phyloP scores from a whole-genome alignment of 2,113 vertebrate genomes.

The Caretta caretta region DNA sequence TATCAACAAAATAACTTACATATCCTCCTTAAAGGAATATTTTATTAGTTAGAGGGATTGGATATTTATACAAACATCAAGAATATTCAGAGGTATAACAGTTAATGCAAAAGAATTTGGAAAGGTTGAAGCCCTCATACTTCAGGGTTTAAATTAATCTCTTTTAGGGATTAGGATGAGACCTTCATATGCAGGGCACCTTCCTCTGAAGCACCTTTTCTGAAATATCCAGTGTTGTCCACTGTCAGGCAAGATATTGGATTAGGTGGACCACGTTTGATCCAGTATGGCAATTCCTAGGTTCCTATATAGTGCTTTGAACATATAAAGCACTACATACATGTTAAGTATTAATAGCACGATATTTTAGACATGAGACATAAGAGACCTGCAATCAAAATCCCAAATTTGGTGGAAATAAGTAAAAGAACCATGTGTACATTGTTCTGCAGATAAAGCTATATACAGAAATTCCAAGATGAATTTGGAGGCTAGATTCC shows the following conservation, averaged over 20 bases:
- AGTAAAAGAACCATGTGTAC: background rate
- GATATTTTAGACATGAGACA: background rate
- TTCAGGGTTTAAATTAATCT: background rate
- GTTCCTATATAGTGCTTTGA: background rate
- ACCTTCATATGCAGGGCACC: background rate
- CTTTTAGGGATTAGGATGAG: background rate
- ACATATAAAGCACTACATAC: background rate
- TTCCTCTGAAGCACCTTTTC: no score
- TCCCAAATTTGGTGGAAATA: background rate
- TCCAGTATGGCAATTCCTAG: background rate
- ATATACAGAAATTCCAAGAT: rapidly evolving
- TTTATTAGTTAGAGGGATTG: background rate
- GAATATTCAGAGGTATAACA: background rate
- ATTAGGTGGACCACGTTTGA: background rate
- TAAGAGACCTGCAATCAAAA: background rate
- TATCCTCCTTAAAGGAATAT: background rate
- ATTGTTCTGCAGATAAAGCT: rapidly evolving
- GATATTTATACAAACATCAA: background rate
- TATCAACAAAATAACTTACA: background rate
- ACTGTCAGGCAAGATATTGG: background rate
- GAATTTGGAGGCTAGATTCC: background rate
- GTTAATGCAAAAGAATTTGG: background rate
- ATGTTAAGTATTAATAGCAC: background rate
- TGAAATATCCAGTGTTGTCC: background rate
- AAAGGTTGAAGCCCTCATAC: background rate